Evolutionary conservation across 2,113 vertebrate species (phyloP).

Genomic region (Cyphomyrus discorhynchus): DNA sequence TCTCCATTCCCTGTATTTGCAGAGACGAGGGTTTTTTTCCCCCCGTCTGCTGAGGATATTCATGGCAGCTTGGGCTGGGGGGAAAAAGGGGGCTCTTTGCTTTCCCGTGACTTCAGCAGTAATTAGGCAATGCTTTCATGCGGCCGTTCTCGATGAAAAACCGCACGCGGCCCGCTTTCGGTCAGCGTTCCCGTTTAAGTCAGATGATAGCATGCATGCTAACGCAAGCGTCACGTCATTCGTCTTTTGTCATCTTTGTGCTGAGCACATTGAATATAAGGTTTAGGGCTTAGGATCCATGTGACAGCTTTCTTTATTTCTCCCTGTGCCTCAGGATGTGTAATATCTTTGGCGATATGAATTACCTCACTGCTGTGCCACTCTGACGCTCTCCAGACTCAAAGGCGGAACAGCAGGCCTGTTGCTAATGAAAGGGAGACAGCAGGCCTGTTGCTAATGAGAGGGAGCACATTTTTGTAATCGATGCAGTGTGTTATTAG

Average conservation of each 20-base stretch:
- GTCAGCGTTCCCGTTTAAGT: neutral
- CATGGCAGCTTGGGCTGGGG: neutral
- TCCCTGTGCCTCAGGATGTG: neutral
- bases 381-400: neutral
- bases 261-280: neutral
- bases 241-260: neutral
- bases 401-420: neutral
- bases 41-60: neutral
- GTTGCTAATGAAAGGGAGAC: neutral
- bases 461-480: constrained; percentile 6
- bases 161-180: too few species aligned
- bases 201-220: neutral
- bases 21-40: neutral
- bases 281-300: neutral
- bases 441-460: neutral
- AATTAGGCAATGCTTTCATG: neutral
- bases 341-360: constrained; percentile 2
- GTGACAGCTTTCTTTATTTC: constrained; percentile 1
- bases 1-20: neutral
- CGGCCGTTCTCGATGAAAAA: too few species aligned
- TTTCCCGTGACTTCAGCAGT: neutral
- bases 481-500: constrained; percentile 9
- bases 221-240: neutral
- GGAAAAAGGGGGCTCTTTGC: neutral
- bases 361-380: neutral